A percentile compares a stretch with the other conserved stretches of the same genome.
phyloP scores from a whole-genome alignment of 2,888 invertebrate species.

The Mythimna vitellina region DNA sequence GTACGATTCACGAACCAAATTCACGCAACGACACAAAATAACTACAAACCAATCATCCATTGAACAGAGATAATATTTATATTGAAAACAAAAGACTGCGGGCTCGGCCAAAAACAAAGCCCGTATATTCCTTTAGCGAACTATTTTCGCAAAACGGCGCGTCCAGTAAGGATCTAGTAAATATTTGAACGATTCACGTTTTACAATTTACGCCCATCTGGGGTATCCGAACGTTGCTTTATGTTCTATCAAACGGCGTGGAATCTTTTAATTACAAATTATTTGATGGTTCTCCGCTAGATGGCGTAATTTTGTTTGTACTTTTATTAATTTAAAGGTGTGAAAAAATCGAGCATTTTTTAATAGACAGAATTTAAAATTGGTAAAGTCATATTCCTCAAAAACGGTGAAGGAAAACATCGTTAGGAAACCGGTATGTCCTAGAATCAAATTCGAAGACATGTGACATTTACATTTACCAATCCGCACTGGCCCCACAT shows the following conservation, averaged over 20 bases:
- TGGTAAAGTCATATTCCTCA: no score
- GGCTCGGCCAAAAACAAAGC: slow-evolving; percentile 23
- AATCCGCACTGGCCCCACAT: no score
- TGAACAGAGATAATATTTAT: slow-evolving; percentile 9
- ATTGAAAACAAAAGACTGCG: slow-evolving; percentile 20
- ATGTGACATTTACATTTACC: no score
- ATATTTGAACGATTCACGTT: slow-evolving; percentile 84
- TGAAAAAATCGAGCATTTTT: no score
- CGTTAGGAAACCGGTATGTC: no score
- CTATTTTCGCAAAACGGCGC: slow-evolving; percentile 66
- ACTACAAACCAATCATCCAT: not conserved
- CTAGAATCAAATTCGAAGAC: no score
- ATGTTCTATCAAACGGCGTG: slow-evolving; percentile 74
- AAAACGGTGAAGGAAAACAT: no score
- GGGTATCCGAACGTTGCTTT: slow-evolving; percentile 72
- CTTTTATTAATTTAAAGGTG: not conserved
- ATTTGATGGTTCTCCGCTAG: slow-evolving; percentile 26
- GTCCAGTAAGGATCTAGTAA: slow-evolving; percentile 79
- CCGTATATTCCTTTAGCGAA: slow-evolving; percentile 63
- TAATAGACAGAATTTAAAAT: no score
- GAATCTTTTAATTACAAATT: slow-evolving; percentile 78
- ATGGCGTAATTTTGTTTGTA: slow-evolving; percentile 10
- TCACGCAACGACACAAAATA: no score
- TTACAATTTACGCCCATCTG: slow-evolving; percentile 82
- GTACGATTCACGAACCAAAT: no score